Conservation (phyloP, 2,113 vertebrate genomes). For the Myocastor coypus region DNA sequence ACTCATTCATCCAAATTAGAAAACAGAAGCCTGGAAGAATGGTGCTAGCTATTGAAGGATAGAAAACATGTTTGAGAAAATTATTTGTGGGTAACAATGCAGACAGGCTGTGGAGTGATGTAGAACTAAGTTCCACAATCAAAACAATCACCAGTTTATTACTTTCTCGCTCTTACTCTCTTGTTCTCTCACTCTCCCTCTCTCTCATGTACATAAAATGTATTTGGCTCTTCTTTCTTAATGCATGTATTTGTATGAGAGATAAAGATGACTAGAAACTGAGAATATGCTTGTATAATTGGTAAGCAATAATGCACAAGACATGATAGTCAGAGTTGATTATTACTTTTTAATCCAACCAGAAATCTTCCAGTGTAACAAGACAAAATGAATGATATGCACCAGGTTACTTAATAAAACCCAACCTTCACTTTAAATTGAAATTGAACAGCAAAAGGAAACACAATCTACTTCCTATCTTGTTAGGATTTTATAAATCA, state of each 20-base stretch:
- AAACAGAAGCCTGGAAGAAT: slow-evolving; percentile 68
- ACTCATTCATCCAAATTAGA: slow-evolving; percentile 77
- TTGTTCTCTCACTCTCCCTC: not conserved
- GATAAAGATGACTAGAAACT: not conserved
- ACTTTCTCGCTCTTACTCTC: too few relatives aligned
- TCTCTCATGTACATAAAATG: too few relatives aligned
- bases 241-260: not conserved
- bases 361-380: not conserved
- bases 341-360: not conserved
- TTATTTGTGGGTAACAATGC: slow-evolving; percentile 54
- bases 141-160: slow-evolving; percentile 50
- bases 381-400: not conserved
- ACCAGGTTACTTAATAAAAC: not conserved
- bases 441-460: slow-evolving; percentile 12
- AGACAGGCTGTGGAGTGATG: slow-evolving; percentile 53
- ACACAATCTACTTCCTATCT: not conserved
- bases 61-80: slow-evolving; percentile 73
- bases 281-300: not conserved
- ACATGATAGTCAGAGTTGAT: not conserved
- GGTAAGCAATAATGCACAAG: not conserved
- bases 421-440: not conserved
- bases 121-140: slow-evolving; percentile 44
- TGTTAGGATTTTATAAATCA: not conserved
- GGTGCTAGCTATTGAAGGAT: slow-evolving; percentile 34
- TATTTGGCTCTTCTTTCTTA: not conserved